Conservation (phyloP, 2,797 vertebrate species). For the Enteromius viviparus region DNA sequence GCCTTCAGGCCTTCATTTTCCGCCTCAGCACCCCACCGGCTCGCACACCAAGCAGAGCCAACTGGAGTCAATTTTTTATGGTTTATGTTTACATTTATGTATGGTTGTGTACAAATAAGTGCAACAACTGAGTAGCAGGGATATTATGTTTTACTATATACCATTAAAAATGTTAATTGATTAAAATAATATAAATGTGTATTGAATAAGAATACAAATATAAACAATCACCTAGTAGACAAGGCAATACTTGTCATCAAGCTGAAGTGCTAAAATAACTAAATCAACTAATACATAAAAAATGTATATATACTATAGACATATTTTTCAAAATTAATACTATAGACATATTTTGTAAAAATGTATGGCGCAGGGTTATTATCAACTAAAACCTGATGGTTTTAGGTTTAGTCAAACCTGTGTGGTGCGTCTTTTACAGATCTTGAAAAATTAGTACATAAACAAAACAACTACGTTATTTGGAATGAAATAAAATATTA, state of each 20-base stretch:
- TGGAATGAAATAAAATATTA: not conserved
- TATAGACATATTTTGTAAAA: not conserved
- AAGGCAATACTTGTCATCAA: not conserved
- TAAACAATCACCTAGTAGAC: not conserved
- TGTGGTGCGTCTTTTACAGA: too few relatives aligned
- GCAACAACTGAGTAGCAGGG: not conserved
- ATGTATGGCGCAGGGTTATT: too few relatives aligned
- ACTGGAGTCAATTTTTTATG: not conserved
- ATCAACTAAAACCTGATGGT: too few relatives aligned
- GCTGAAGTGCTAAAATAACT: not conserved
- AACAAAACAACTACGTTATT: not conserved
- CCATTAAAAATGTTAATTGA: not conserved
- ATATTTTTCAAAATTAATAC: not conserved
- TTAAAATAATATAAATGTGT: not conserved
- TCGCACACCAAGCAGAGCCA: not conserved
- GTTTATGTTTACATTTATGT: not conserved
- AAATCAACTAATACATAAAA: not conserved
- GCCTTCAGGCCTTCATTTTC: slow-evolving; percentile 50
- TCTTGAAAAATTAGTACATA: too few relatives aligned
- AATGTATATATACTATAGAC: not conserved
- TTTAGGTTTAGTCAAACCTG: too few relatives aligned
- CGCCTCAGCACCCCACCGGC: slow-evolving; percentile 7
- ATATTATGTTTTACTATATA: not conserved
- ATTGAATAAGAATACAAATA: not conserved
- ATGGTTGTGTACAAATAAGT: not conserved